phyloP scores from a whole-genome alignment of 2,113 vertebrate genomes.

The Heteronetta atricapilla region DNA sequence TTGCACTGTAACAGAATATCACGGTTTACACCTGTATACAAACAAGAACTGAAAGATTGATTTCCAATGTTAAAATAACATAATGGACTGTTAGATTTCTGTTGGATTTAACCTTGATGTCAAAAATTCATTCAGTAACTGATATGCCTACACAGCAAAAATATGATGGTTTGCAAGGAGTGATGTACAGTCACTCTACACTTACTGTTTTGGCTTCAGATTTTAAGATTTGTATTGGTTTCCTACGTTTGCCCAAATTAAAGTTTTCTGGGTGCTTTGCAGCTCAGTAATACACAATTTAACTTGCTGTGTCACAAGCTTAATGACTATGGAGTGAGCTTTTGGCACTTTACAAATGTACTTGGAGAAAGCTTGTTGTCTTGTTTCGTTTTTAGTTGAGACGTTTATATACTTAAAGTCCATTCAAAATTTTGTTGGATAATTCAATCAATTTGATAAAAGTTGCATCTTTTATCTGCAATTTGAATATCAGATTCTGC shows the following conservation, averaged over 20 bases:
- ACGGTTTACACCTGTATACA: background rate
- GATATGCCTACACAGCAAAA: background rate
- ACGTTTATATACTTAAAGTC: background rate
- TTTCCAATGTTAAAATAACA: background rate
- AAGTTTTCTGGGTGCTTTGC: background rate
- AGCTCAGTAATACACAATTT: background rate
- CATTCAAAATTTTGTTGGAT: background rate
- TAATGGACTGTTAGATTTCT: background rate
- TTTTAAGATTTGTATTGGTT: background rate
- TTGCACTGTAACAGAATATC: background rate
- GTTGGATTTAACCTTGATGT: background rate
- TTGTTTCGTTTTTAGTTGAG: background rate
- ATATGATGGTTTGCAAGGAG: background rate
- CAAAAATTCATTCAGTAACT: background rate
- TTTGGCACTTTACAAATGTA: background rate
- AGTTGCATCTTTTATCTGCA: background rate
- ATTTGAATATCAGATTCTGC: background rate
- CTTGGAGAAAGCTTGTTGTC: background rate
- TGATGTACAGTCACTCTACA: background rate
- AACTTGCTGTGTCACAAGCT: background rate
- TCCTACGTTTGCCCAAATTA: background rate
- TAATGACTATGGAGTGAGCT: background rate
- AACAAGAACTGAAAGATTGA: background rate
- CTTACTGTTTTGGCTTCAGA: background rate
- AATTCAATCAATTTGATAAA: background rate